phyloP scores from a whole-genome alignment of 2,888 invertebrate species.

The Sesamia inferens region DNA sequence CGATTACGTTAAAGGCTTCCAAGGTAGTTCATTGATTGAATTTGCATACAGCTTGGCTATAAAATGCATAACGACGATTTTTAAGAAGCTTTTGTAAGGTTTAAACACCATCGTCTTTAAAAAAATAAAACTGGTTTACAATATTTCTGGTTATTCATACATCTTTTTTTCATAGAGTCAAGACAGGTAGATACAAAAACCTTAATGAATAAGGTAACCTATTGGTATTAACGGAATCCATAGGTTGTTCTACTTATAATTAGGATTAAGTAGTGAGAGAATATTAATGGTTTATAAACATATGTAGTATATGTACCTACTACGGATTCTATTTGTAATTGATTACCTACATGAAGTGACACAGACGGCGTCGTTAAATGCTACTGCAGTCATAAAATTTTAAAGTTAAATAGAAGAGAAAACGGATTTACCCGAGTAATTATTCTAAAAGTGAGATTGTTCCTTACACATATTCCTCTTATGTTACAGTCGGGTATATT shows the following conservation, averaged over 20 bases:
- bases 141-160: background rate
- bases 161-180: background rate
- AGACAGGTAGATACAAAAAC: background rate
- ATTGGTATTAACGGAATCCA: background rate
- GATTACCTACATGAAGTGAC: conserved; percentile 20
- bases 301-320: too few species aligned
- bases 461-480: conserved; percentile 13
- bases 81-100: conserved; percentile 8
- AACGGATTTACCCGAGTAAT: conserved; percentile 45
- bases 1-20: conserved; percentile 51
- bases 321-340: conserved; percentile 27
- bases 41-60: conserved; percentile 16
- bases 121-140: background rate
- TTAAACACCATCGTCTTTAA: conserved; percentile 1
- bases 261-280: background rate
- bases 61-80: conserved; percentile 22
- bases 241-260: background rate
- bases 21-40: conserved; percentile 49
- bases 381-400: conserved; percentile 41
- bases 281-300: conserved; percentile 39
- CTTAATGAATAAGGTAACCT: background rate
- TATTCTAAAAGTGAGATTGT: conserved; percentile 26
- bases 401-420: conserved; percentile 62
- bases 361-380: conserved; percentile 29
- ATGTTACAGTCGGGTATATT: background rate